Evolutionary conservation across 2,888 invertebrate species (phyloP).

Genomic region (Parnassius smintheus): DNA sequence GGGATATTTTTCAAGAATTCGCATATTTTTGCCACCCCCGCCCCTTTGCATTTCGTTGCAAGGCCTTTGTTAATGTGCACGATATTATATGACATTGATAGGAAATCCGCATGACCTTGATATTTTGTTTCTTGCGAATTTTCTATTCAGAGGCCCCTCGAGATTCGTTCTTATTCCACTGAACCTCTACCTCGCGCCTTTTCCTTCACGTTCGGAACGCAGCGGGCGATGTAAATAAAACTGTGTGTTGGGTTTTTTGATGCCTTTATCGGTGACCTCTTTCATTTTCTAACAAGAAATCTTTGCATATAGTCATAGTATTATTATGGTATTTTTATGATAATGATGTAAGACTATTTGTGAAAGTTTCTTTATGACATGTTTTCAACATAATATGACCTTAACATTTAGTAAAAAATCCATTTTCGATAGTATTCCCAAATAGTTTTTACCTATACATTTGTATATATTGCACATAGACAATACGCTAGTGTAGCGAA

Average conservation of each 20-base stretch:
- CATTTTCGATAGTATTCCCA: conserved; percentile 42
- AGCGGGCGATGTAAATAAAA: conserved; percentile 77
- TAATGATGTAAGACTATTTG: conserved; percentile 35
- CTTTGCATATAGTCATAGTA: conserved; percentile 32
- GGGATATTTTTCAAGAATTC: conserved; percentile 68
- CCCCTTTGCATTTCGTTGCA: conserved; percentile 80
- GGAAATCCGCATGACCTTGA: conserved; percentile 81
- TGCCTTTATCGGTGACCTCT: conserved; percentile 69
- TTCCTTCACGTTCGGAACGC: conserved; percentile 59
- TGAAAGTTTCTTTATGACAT: conserved; percentile 20
- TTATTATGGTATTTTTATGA: conserved; percentile 39
- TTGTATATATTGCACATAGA: conserved; percentile 48
- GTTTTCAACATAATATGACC: conserved; percentile 33
- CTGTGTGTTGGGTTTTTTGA: conserved; percentile 52
- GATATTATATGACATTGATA: conserved; percentile 80
- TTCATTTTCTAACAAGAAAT: conserved; percentile 36
- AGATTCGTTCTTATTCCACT: conserved; percentile 67
- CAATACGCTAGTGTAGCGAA: conserved; percentile 47
- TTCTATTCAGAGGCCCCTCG: conserved; percentile 65
- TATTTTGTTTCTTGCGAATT: conserved; percentile 77
- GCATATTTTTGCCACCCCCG: conserved; percentile 78
- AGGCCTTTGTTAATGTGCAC: conserved; percentile 81
- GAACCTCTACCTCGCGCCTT: conserved; percentile 62
- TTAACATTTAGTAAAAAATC: conserved; percentile 38
- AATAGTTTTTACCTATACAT: conserved; percentile 56